These are phyloP conservation scores for Atherinosoma microstoma DNA, from an alignment of 2,797 vertebrate genomes.

Conservation along the genomic window DNA sequence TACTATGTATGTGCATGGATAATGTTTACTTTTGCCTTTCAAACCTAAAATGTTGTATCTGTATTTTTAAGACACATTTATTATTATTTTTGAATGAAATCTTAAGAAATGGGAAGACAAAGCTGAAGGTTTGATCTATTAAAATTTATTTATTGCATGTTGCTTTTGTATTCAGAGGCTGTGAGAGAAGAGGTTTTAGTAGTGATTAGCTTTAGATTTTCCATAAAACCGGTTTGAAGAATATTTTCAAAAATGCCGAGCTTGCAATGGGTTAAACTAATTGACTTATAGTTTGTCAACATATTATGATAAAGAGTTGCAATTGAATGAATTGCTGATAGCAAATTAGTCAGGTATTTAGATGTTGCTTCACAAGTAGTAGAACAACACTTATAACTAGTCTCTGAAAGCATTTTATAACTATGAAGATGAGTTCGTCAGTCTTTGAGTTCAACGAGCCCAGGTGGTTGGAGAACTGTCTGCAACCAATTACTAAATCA, in stretches of 20 bases:
- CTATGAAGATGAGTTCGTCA: constrained; percentile 7
- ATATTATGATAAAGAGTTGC: background rate
- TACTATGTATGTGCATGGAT: background rate
- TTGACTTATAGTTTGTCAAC: constrained; percentile 5
- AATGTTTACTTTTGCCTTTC: background rate
- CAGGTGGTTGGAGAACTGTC: background rate
- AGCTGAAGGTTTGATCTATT: background rate
- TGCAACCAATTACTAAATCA: background rate
- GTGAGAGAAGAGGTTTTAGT: background rate
- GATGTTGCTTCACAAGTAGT: constrained; percentile 9
- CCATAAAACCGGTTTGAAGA: background rate
- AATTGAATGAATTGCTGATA: background rate
- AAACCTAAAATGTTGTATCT: background rate
- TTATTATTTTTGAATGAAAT: background rate
- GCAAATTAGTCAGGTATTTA: background rate
- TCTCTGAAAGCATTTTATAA: constrained; percentile 21
- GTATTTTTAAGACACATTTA: background rate
- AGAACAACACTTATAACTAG: background rate
- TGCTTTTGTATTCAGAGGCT: background rate
- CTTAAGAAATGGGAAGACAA: background rate
- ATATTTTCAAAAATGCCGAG: background rate
- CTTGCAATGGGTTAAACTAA: background rate
- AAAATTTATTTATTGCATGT: background rate
- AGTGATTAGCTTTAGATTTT: background rate
- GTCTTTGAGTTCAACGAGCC: background rate